Percentiles rank a stretch among this genome's conserved stretches.
These are phyloP conservation scores for Lordiphosa mommai DNA, from an alignment of 1,140 invertebrate genomes.

Conservation along the genomic window DNA sequence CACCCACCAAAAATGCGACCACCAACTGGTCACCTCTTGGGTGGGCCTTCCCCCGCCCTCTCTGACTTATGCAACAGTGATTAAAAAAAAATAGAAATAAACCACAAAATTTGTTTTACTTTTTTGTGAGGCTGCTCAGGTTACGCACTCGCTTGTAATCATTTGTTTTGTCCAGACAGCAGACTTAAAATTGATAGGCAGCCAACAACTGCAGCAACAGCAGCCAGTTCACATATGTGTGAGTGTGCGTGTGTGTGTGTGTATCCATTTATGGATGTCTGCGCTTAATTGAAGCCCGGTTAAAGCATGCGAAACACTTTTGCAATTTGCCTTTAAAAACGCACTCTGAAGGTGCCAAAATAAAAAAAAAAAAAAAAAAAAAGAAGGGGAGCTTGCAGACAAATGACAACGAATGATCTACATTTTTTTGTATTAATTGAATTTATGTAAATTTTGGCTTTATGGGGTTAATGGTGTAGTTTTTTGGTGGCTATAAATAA, in stretches of 20 bases:
- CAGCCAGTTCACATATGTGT: background rate
- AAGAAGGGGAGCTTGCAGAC: conserved; percentile 25
- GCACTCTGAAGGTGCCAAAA: conserved; percentile 43
- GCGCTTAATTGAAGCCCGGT: conserved; percentile 68
- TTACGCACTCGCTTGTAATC: conserved; percentile 71
- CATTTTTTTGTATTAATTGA: conserved; percentile 55
- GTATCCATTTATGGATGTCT: conserved; percentile 70
- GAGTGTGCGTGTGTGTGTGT: conserved; percentile 16
- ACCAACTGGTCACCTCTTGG: conserved; percentile 51
- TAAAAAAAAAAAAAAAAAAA: conserved; percentile 30
- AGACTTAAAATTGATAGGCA: conserved; percentile 68
- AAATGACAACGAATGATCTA: conserved; percentile 52
- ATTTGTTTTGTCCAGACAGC: conserved; percentile 66
- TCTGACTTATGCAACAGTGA: conserved; percentile 59
- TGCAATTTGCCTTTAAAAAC: conserved; percentile 46
- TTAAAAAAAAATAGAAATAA: conserved; percentile 58
- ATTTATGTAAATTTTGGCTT: conserved; percentile 51
- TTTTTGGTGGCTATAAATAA: conserved; percentile 28
- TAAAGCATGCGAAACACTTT: conserved; percentile 70
- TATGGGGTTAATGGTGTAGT: conserved; percentile 32
- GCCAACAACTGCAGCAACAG: conserved; percentile 44
- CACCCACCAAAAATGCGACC: conserved; percentile 56
- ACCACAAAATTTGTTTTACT: conserved; percentile 22
- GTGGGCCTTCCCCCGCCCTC: conserved; percentile 34
- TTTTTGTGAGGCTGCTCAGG: conserved; percentile 45